These are phyloP conservation scores for Neosilurus mollespiculum DNA, from an alignment of 2,797 vertebrate genomes.

Conservation along the genomic window DNA sequence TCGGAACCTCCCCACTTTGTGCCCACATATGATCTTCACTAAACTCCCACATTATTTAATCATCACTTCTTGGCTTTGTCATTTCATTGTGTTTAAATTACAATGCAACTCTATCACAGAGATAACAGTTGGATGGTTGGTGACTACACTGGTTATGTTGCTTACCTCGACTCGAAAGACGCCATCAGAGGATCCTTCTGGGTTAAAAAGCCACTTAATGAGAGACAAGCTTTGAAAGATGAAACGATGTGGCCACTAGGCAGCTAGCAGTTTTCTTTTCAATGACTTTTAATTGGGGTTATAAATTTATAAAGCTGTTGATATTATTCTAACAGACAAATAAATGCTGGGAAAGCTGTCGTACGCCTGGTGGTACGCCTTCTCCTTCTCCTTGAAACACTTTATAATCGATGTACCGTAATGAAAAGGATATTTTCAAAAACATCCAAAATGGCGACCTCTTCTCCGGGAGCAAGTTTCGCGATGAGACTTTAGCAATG, in stretches of 20 bases:
- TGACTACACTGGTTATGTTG: not conserved
- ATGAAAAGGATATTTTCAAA: not conserved
- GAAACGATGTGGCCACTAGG: not conserved
- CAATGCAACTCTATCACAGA: not conserved
- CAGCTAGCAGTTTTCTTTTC: not conserved
- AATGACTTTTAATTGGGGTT: not conserved
- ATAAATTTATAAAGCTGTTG: not conserved
- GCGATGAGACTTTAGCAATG: not conserved
- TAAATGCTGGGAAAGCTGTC: not conserved
- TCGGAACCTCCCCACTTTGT: not conserved
- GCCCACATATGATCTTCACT: not conserved
- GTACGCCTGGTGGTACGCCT: too few species aligned
- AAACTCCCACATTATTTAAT: not conserved
- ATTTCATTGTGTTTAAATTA: not conserved
- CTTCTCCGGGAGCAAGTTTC: not conserved
- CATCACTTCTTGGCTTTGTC: not conserved
- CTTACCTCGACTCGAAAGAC: not conserved
- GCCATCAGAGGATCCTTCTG: not conserved
- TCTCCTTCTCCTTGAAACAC: not conserved
- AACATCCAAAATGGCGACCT: not conserved
- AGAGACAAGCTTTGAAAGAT: not conserved
- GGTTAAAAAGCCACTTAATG: not conserved
- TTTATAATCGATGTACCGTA: not conserved
- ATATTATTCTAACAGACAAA: not conserved
- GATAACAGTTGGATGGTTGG: not conserved